Evolutionary conservation across 1,140 invertebrate genomes (phyloP).

Genomic region (Pseudomyrmex concolor): DNA sequence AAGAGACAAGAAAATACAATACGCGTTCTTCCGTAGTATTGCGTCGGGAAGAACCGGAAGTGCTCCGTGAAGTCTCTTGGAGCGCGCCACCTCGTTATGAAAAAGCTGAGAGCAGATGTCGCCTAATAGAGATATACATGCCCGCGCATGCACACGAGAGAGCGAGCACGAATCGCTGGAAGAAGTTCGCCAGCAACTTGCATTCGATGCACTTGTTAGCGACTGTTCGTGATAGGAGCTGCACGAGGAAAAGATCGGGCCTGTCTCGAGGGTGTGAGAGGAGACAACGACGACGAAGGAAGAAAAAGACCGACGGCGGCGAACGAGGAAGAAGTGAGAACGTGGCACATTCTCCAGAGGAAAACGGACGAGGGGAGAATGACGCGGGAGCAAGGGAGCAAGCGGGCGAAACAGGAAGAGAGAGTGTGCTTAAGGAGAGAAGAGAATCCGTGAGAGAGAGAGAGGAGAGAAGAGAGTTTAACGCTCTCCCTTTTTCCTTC

Average conservation of each 20-base stretch:
- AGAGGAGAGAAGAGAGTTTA: conserved; percentile 21
- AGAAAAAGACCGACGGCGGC: conserved; percentile 20
- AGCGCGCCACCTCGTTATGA: conserved; percentile 64
- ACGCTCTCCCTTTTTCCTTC: conserved; percentile 39
- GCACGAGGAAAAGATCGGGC: conserved; percentile 78
- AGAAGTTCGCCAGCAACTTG: conserved; percentile 73
- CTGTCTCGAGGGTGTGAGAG: conserved; percentile 24
- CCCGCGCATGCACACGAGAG: conserved; percentile 26
- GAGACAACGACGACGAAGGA: conserved; percentile 9
- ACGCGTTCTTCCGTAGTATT: conserved; percentile 16
- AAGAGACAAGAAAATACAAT: conserved; percentile 44
- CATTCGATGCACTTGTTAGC: conserved; percentile 80
- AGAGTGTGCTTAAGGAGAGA: conserved; percentile 39
- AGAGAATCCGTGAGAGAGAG: conserved; percentile 52
- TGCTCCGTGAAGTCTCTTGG: conserved; percentile 49
- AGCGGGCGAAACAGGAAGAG: conserved; percentile 26
- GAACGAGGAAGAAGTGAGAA: conserved; percentile 34
- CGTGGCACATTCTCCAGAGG: conserved; percentile 22
- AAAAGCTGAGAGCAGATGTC: conserved; percentile 77
- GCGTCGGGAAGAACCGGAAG: conserved; percentile 38
- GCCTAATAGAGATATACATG: conserved; percentile 74
- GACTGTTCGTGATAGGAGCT: conserved; percentile 77
- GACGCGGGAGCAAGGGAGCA: conserved; percentile 1
- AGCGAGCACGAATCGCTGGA: conserved; percentile 39
- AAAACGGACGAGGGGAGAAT: conserved; percentile 36